Base-by-base conservation (phyloP, 2,888 invertebrate genomes). In the Scaptomyza reducta region DNA sequence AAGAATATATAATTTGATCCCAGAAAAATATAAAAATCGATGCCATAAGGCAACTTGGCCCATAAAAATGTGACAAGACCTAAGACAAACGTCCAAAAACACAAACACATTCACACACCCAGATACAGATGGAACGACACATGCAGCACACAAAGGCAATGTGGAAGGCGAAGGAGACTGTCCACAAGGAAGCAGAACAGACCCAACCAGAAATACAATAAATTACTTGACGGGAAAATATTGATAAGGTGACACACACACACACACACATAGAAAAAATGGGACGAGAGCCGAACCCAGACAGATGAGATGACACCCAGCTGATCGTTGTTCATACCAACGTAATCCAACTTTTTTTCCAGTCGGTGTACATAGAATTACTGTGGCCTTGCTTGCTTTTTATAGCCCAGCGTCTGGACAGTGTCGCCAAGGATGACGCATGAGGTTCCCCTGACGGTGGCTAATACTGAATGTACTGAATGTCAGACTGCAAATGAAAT, bases 191-290 rank as follows among this genome's bases (percentile, higher is more conserved):
- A 81, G 79, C 72, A 72, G 82, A 70, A 72, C 31, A 35, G 67
- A 78, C 71, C 68, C 74, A 67, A 67, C 27, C 67, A 73, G 60
- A 89, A 88, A 86, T 71, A 71, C 87, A 85, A 82, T 89, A 89
- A 90, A 89, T 89, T 90, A 89, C 87, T 87, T 83, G 89, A 89
- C 89, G 82, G 70, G 69, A 80, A 82, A 90, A 90, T 89, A 88
- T 90, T 90, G 89, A 89, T 90, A 90, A 90, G 89, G 72, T 77
- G 84, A 78, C 83, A 78, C 79, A 79, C 65, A 74, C 53, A 55
- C 61, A 69, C 57, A 65, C 64, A 77, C 82, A 22, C 22, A 22
- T 3, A 22, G 0, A 22, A 10, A 77, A 77, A 78, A 16, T 3
- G 27, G 45, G 27, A 46, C 45, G 27, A 46, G 29, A 38, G 41